Evolutionary conservation across 2,888 invertebrate genomes (phyloP).

Genomic region (Mesorhabditis spiculigera): DNA sequence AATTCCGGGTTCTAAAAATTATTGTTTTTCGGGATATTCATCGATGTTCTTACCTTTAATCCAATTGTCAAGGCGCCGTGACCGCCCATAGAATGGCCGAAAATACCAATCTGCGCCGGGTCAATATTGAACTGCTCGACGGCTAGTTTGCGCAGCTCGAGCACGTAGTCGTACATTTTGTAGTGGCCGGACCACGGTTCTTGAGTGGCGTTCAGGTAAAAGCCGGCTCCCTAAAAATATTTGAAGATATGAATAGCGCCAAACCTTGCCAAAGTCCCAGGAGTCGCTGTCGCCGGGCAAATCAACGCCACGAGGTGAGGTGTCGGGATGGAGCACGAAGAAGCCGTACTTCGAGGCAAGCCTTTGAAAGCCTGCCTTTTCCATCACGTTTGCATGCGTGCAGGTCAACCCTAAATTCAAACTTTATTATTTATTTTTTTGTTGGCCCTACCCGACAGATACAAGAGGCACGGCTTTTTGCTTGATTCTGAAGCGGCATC

Average conservation of each 20-base stretch:
- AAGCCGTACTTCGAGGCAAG: conserved; percentile 70
- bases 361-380: conserved; percentile 89
- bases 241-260: background rate
- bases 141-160: conserved; percentile 35
- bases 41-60: conserved; percentile 6
- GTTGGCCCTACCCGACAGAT: conserved; percentile 61
- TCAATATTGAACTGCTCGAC: conserved; percentile 68
- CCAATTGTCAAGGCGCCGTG: conserved; percentile 76
- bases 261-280: conserved; percentile 87
- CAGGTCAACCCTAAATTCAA: conserved; percentile 70
- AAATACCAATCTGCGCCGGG: conserved; percentile 30
- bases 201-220: conserved; percentile 85
- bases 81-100: conserved; percentile 80
- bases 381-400: conserved; percentile 89
- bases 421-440: background rate
- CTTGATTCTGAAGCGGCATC: conserved; percentile 64
- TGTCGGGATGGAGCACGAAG: conserved; percentile 88
- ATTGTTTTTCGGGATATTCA: background rate
- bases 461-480: conserved; percentile 45
- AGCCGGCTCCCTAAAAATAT: conserved; percentile 71
- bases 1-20: conserved; percentile 68
- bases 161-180: conserved; percentile 91
- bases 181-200: conserved; percentile 90
- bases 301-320: conserved; percentile 73
- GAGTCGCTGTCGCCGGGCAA: conserved; percentile 84